Evolutionary conservation across 1,140 invertebrate species (phyloP), one percentile per base, ranked within the genome.

Genomic region (Zaprionus inermis): DNA sequence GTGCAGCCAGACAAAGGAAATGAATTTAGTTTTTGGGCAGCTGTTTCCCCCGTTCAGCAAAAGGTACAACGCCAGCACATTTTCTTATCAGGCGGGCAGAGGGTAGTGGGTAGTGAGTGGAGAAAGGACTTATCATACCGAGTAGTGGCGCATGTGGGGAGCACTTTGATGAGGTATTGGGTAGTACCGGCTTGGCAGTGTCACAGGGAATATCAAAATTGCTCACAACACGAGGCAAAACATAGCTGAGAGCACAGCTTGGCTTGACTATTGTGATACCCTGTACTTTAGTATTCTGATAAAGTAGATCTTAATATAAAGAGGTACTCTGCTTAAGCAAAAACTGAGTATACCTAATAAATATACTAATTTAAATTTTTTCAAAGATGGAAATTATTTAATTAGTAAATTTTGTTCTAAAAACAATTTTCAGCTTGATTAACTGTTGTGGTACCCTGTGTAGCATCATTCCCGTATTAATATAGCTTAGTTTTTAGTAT

Each of bases 1-100:
- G 49, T 55, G 57, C 52, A 52, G 52, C 72, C 68, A 49, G 60
- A 76, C 77, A 80, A 77, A 72, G 81, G 54, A 72, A 65, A 70
- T 74, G 73, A 72, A 65, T 51, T 73, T 41, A 55, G n/a, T 57
- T 24, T 24, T 22, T 63, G 58, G 52, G 12, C 54, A 56, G 76
- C 49, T 46, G 76, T 44, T 75, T 36, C 68, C 20, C 36, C n/a
- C 5, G 24, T n/a, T n/a, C 38, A n/a, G n/a, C 14, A 69, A 79
- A 88, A 88, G 79, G 84, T 78, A 88, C 79, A 77, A 80, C 65
- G 83, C 57, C 52, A 68, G 84, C 83, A 88, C 67, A 57, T 88
- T 89, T 88, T 57, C 78, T 69, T 74, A 72, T 68, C 73, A 76
- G 5, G 44, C 49, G 28, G 52, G 52, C 32, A 44, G 41, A 44